A percentile compares a stretch with the other conserved stretches of the same genome.
Conservation (phyloP, 2,888 invertebrate species). For the Leptarthrus brevirostris region DNA sequence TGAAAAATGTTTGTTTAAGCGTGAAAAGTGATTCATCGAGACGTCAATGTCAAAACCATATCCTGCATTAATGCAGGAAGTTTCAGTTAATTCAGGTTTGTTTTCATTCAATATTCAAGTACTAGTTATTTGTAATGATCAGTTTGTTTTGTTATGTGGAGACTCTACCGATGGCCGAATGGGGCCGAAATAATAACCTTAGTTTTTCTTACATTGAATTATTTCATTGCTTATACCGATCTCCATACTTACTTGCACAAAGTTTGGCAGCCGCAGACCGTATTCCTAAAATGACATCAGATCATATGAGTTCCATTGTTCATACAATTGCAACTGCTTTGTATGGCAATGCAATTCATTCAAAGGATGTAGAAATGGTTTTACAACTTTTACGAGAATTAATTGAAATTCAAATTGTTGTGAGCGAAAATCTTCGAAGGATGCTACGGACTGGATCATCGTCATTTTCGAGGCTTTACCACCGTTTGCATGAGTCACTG, state of each 20-base stretch:
- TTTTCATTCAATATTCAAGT: background rate
- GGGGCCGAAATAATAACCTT: background rate
- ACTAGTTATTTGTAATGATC: background rate
- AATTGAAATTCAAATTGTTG: conserved; percentile 77
- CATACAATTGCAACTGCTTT: conserved; percentile 71
- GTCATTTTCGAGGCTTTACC: conserved; percentile 87
- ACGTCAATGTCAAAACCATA: conserved; percentile 4
- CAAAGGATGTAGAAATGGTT: conserved; percentile 78
- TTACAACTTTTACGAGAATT: conserved; percentile 75
- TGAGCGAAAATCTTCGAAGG: conserved; percentile 77
- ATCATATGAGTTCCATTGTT: conserved; percentile 63
- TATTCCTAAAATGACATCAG: conserved; percentile 63
- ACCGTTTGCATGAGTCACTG: conserved; percentile 88
- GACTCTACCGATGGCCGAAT: too few relatives aligned
- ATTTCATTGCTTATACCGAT: conserved; percentile 74
- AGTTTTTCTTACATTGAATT: conserved; percentile 74
- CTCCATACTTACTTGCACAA: conserved; percentile 77
- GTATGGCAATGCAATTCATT: conserved; percentile 80
- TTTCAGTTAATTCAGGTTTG: conserved; percentile 10
- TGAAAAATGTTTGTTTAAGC: background rate
- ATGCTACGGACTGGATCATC: conserved; percentile 86
- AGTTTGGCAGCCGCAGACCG: conserved; percentile 77
- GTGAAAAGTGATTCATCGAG: background rate
- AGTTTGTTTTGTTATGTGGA: too few relatives aligned
- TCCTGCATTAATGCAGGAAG: conserved; percentile 7